Base-by-base conservation (phyloP, 2,113 vertebrate genomes). In the Datnioides undecimradiatus region DNA sequence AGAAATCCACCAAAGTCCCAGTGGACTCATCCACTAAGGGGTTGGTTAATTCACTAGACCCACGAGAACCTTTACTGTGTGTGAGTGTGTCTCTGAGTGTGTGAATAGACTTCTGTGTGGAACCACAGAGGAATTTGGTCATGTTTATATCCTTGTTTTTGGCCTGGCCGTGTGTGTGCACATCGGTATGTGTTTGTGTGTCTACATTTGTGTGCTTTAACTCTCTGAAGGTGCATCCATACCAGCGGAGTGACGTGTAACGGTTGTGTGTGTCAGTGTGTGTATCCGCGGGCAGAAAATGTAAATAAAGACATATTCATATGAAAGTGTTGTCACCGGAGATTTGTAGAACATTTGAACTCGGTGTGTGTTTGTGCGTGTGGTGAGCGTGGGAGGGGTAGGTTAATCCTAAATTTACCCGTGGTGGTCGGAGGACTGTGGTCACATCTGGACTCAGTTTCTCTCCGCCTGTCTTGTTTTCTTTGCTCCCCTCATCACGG, bases 71-170 rank as follows among this genome's bases (percentile, higher is more conserved):
- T 82, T 82, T 66, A 84, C 73, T 79, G 80, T 64, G 65, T 86
- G 76, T 71, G 84, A 31, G 68, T 83, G 81, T 77, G 84, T 79
- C 40, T 64, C 36, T 43, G 45, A 40, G 73, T 82, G 71, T 76
- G 67, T 88, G 86, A 90, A 82, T 84, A 83, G 79, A 88, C 76
- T 74, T 86, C 87, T 85, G 59, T 84, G 86, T 88, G 80, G 64
- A 91, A 87, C 92, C 91, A 88, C 90, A 84, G 82, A 77, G 86
- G 76, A 46, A 83, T 92, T 92, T 90, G 87, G 91, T 90, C 86
- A 88, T 90, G 89, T 93, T 91, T 92, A 92, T 86, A 85, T 84
- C 86, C 90, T 87, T 89, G 81, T 87, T 90, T 89, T 90, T 91
- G 90, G 87, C 85, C 81, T 40, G 63, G 65, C n/a, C 63, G 69